phyloP scores from a whole-genome alignment of 2,888 invertebrate genomes.

The Perdita meconis region DNA sequence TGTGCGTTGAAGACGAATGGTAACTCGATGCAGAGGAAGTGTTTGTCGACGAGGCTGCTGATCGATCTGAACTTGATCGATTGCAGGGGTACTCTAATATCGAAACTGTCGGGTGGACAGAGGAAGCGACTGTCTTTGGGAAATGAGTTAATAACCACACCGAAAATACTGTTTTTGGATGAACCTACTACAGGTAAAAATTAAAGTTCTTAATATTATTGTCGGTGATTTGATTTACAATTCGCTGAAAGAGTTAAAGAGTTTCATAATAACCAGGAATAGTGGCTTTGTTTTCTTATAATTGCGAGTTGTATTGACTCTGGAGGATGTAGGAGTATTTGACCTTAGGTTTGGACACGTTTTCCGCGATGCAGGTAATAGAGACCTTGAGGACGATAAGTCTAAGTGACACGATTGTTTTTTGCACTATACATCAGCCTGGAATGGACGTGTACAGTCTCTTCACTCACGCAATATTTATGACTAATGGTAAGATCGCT shows the following conservation, averaged over 20 bases:
- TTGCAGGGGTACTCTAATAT: slow-evolving; percentile 83
- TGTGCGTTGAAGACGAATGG: slow-evolving; percentile 67
- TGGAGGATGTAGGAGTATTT: background rate
- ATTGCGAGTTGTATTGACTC: no score
- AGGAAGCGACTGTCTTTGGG: slow-evolving; percentile 86
- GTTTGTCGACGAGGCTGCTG: slow-evolving; percentile 52
- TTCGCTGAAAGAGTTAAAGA: no score
- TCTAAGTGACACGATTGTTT: slow-evolving; percentile 81
- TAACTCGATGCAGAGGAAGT: slow-evolving; percentile 32
- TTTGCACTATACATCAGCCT: slow-evolving; percentile 87
- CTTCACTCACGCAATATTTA: slow-evolving; percentile 84
- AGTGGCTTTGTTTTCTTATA: no score
- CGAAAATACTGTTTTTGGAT: slow-evolving; percentile 71
- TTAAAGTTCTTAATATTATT: no score
- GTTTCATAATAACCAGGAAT: no score
- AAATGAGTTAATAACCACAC: slow-evolving; percentile 75
- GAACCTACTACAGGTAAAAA: slow-evolving; percentile 74
- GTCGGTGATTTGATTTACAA: no score
- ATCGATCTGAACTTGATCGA: slow-evolving; percentile 68
- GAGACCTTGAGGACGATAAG: slow-evolving; percentile 80
- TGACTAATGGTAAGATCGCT: slow-evolving; percentile 85
- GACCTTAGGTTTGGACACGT: slow-evolving; percentile 86
- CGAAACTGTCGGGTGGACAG: slow-evolving; percentile 87
- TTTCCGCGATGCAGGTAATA: slow-evolving; percentile 86
- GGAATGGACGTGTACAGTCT: slow-evolving; percentile 85